These are phyloP conservation scores for Diachasma alloeum DNA, from an alignment of 1,140 invertebrate species.

Conservation along the genomic window DNA sequence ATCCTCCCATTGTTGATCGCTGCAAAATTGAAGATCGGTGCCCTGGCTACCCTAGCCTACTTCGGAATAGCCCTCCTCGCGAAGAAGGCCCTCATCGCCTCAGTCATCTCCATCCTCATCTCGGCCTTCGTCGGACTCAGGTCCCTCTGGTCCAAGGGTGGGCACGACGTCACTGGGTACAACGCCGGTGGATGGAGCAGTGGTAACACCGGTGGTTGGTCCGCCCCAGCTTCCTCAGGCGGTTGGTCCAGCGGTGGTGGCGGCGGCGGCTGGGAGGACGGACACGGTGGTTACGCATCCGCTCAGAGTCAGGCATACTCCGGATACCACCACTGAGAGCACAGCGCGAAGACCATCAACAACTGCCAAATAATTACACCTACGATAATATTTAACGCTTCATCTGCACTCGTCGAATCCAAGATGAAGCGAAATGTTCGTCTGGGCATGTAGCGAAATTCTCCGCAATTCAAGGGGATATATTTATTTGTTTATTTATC, in stretches of 20 bases:
- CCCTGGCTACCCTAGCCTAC: slow-evolving; percentile 67
- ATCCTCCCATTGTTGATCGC: slow-evolving; percentile 69
- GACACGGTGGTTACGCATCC: slow-evolving; percentile 27
- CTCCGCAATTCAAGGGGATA: not conserved
- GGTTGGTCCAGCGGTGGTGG: slow-evolving; percentile 56
- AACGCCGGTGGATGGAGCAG: slow-evolving; percentile 52
- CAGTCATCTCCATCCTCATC: slow-evolving; percentile 70
- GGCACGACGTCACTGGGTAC: slow-evolving; percentile 51
- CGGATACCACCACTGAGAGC: slow-evolving; percentile 32
- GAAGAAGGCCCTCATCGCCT: slow-evolving; percentile 73
- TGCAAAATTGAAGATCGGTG: slow-evolving; percentile 70
- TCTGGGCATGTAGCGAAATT: slow-evolving; percentile 2
- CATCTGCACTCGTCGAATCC: not conserved
- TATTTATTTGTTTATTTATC: slow-evolving; percentile 26
- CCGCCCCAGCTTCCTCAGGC: slow-evolving; percentile 44
- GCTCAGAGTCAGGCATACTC: slow-evolving; percentile 36
- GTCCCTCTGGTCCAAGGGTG: slow-evolving; percentile 61
- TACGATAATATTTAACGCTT: not conserved
- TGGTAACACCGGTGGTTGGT: slow-evolving; percentile 46
- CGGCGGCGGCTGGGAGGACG: slow-evolving; percentile 28
- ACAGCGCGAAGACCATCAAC: not conserved
- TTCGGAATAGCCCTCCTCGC: slow-evolving; percentile 70
- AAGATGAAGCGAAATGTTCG: not conserved
- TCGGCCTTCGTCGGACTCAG: slow-evolving; percentile 69
- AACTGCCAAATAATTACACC: slow-evolving; percentile 12